Conservation (phyloP, 1,140 invertebrate species). For the Ylistrum balloti region DNA sequence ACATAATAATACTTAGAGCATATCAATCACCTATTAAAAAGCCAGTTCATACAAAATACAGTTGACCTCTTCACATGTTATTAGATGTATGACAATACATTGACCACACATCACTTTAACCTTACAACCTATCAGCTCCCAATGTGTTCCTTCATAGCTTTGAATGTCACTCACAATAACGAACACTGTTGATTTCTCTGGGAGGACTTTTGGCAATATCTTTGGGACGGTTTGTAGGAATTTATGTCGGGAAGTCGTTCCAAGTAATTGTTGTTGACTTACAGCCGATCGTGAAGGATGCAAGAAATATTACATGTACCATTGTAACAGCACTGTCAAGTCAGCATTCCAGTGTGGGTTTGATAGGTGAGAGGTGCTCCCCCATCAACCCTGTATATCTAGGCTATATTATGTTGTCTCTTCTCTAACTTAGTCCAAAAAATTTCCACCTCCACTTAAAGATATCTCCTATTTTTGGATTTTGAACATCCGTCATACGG, state of each 20-base stretch:
- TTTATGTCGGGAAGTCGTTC: slow-evolving; percentile 25
- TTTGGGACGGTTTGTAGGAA: background rate
- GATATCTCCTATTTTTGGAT: too few species aligned
- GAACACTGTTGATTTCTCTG: background rate
- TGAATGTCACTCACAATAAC: background rate
- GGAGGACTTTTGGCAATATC: background rate
- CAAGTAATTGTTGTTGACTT: background rate
- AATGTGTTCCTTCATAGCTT: background rate
- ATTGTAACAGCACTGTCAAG: background rate
- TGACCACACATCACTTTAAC: background rate
- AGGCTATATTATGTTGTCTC: too few species aligned
- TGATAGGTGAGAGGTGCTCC: background rate
- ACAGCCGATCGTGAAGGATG: background rate
- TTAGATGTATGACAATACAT: background rate
- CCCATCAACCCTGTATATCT: too few species aligned
- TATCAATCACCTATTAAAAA: too few species aligned
- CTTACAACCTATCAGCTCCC: background rate
- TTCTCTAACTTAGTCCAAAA: too few species aligned
- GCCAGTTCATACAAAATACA: background rate
- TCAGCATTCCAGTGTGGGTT: background rate
- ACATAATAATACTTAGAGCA: too few species aligned
- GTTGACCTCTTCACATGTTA: background rate
- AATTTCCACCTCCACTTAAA: too few species aligned
- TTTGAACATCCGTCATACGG: too few species aligned
- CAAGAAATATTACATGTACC: background rate